Conservation (phyloP, 2,797 vertebrate genomes). For the Tokudaia muenninki region DNA sequence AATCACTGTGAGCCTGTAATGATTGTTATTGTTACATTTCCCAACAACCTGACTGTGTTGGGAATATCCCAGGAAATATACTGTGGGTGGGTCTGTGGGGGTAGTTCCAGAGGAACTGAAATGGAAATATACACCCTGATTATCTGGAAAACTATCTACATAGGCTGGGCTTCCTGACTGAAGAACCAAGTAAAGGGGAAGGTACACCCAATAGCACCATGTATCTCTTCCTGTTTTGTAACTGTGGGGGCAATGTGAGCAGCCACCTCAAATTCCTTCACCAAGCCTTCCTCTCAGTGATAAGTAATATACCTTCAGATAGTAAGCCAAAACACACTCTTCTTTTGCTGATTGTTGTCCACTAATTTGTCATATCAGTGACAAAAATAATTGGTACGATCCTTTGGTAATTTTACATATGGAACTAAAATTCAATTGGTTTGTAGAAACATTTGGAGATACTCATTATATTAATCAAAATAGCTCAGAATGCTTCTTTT, state of each 20-base stretch:
- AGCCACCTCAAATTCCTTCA: not conserved
- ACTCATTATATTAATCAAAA: not conserved
- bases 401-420: not conserved
- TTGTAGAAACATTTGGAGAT: not conserved
- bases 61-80: not conserved
- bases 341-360: not conserved
- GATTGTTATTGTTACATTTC: not conserved
- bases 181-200: not conserved
- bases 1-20: not conserved
- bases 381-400: not conserved
- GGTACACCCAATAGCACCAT: accelerated
- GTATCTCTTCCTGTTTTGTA: not conserved
- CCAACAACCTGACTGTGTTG: not conserved
- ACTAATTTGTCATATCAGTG: not conserved
- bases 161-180: not conserved
- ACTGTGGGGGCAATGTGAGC: not conserved
- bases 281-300: not conserved
- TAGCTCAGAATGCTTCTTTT: not conserved
- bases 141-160: not conserved
- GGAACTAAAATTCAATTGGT: not conserved
- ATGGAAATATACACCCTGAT: accelerated
- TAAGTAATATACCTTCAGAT: not conserved
- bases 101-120: not conserved
- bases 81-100: not conserved
- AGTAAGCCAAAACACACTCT: not conserved